A percentile compares a stretch with the other conserved stretches of the same genome.
Conservation (phyloP, 2,113 vertebrate genomes). For the Lichenostomus cassidix region DNA sequence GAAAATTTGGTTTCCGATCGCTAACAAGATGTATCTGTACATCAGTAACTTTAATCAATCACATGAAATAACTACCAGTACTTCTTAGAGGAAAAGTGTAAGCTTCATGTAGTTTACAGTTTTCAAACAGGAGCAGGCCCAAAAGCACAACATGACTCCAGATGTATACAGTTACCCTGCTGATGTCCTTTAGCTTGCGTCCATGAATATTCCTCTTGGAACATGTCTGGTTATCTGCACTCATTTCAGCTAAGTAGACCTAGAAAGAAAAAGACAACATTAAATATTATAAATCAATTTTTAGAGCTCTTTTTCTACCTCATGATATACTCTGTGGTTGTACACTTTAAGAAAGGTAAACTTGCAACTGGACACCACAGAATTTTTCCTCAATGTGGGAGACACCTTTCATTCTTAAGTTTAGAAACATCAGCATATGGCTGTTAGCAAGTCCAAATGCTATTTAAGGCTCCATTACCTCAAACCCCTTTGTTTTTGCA, state of each 20-base stretch:
- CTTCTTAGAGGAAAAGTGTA: neutral
- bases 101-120: neutral
- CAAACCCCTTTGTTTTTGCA: constrained; percentile 98
- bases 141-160: neutral
- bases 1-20: neutral
- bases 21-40: neutral
- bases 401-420: neutral
- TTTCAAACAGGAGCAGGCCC: neutral
- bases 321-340: neutral
- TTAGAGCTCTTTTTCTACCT: neutral
- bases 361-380: neutral
- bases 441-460: neutral
- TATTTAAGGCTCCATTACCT: constrained; percentile 76
- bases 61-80: neutral
- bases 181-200: constrained; percentile 90
- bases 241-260: constrained; percentile 98
- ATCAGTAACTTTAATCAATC: neutral
- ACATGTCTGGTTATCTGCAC: constrained; percentile 91
- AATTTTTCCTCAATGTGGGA: neutral
- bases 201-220: constrained; percentile 95
- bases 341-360: neutral
- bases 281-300: neutral
- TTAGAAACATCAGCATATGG: neutral
- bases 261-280: constrained; percentile 57
- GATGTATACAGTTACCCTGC: constrained; percentile 80